Conservation (phyloP, 2,797 vertebrate genomes). For the Danio choprae region DNA sequence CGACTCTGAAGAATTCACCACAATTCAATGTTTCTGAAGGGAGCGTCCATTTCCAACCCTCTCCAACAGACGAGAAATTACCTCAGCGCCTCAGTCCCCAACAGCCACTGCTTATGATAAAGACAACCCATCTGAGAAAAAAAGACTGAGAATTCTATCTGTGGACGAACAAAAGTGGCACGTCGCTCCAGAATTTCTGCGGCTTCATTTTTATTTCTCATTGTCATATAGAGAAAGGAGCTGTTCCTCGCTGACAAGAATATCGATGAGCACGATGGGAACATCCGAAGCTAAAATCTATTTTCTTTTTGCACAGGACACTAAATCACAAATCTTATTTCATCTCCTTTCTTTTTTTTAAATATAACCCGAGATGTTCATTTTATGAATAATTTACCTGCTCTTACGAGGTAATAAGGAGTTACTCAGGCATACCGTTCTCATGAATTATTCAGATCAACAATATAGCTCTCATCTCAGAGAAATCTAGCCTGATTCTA, state of each 20-base stretch:
- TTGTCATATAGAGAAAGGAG: constrained; percentile 14
- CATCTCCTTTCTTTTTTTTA: background rate
- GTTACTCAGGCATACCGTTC: constrained; percentile 52
- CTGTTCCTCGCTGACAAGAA: constrained; percentile 31
- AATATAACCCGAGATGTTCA: constrained; percentile 52
- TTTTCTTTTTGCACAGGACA: constrained; percentile 7
- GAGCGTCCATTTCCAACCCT: constrained; percentile 19
- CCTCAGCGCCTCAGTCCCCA: constrained; percentile 32
- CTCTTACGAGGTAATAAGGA: constrained; percentile 57
- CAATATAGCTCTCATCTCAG: constrained; percentile 47
- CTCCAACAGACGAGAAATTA: constrained; percentile 61
- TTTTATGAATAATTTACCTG: constrained; percentile 61
- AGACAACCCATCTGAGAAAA: constrained; percentile 32
- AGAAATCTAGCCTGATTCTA: constrained; percentile 42
- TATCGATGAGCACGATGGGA: constrained; percentile 13
- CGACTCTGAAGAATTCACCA: constrained; percentile 1
- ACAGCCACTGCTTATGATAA: constrained; percentile 31
- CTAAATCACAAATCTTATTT: constrained; percentile 38
- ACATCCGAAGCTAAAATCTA: constrained; percentile 26
- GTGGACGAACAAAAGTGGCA: constrained; percentile 43
- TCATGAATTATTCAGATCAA: constrained; percentile 60
- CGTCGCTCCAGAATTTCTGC: constrained; percentile 30
- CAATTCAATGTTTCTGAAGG: constrained; percentile 13
- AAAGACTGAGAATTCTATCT: constrained; percentile 56
- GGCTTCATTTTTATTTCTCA: constrained; percentile 35